Conservation (phyloP, 2,888 invertebrate species). For the Lasioglossum lativentre region DNA sequence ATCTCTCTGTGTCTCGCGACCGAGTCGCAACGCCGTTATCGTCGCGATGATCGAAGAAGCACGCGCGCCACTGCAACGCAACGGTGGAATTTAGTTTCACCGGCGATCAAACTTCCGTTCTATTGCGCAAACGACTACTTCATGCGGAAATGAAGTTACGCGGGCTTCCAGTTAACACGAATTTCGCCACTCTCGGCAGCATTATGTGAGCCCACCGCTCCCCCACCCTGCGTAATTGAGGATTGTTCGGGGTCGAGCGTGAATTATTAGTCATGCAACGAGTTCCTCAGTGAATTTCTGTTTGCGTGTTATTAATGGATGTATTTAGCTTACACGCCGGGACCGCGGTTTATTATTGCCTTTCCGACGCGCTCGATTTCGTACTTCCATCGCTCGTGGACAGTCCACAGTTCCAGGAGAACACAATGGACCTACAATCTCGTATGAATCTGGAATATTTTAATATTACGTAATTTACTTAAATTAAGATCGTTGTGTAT, state of each 20-base stretch:
- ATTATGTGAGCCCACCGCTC: constrained; percentile 16
- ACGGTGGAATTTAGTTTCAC: constrained; percentile 33
- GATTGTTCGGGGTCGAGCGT: constrained; percentile 43
- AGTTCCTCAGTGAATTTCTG: constrained; percentile 37
- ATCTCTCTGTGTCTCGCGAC: neutral
- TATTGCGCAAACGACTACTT: constrained; percentile 39
- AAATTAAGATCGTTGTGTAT: no score
- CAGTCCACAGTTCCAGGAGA: neutral
- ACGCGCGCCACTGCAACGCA: constrained; percentile 23
- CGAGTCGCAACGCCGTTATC: constrained; percentile 21
- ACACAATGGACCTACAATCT: neutral
- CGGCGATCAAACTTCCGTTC: constrained; percentile 51
- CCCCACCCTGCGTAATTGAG: constrained; percentile 36
- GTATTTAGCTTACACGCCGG: constrained; percentile 28
- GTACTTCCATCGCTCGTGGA: neutral
- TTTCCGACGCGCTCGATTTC: neutral
- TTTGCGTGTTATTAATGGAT: constrained; percentile 45
- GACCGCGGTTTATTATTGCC: constrained; percentile 25
- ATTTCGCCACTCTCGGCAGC: constrained; percentile 30
- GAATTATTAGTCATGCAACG: constrained; percentile 53
- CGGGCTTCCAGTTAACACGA: constrained; percentile 29
- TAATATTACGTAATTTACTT: neutral
- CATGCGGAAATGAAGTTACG: constrained; percentile 55
- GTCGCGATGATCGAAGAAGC: constrained; percentile 41
- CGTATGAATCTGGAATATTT: neutral